Base-by-base conservation (phyloP, 2,113 vertebrate genomes). In the Coptodon bakossiorum region DNA sequence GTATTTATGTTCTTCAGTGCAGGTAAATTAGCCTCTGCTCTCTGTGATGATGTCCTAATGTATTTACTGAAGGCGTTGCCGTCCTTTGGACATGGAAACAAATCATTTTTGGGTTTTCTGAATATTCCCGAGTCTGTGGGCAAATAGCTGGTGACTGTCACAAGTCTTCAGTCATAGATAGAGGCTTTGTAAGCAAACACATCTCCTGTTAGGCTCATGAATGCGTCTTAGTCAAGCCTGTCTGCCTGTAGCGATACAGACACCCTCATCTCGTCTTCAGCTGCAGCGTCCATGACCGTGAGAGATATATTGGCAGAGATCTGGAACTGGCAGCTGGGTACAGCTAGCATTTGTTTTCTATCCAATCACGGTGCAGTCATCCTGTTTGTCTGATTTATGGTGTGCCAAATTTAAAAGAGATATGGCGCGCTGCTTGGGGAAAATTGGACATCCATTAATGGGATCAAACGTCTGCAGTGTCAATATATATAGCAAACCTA, bases 351-450 rank as follows among this genome's bases (percentile, higher is more conserved):
- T 84, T 78, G 40, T 82, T 83, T 61, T 59, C 11, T 43, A 36
- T 68, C 14, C 52, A 81, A 22, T 56, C 54, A 40, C 40, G 11
- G 29, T 3, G 82, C 76, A 17, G 17, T 80, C 16, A 2, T 31
- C 36, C 63, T n/a, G 13, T 66, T 43, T 9, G 29, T 84, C 38
- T 89, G 82, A 92, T 91, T 91, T 61, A 89, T 88, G 7, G 71
- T 34, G 31, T 59, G 50, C 22, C 53, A 38, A 53, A 14, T 31
- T 82, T 43, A 84, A 83, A 85, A 88, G 45, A 93, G 83, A 86
- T 53, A 22, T 22, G 29, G 79, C 45, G 73, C 7, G 79, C 82
- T 31, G 68, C 83, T 48, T 5, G 45, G 40, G 83, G 48, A 53
- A 73, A 54, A 34, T 50, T 52, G 50, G 31, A 27, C 8, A 50